These are phyloP conservation scores for Cyclophora punctaria DNA, from an alignment of 2,888 invertebrate genomes.

Conservation along the genomic window DNA sequence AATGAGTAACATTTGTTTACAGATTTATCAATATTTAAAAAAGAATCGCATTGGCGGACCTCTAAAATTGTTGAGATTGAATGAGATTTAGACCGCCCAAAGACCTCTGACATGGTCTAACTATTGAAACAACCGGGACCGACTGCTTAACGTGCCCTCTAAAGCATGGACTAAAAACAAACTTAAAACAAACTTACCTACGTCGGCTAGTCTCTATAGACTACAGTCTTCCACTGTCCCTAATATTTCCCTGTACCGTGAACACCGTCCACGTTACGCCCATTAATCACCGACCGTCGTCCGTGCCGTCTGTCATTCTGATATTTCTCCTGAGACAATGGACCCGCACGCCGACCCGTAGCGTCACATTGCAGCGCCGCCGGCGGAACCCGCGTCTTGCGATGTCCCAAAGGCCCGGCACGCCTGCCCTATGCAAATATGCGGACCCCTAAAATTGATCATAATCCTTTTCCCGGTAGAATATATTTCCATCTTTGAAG, in stretches of 20 bases:
- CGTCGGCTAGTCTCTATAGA: background rate
- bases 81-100: background rate
- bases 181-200: too few species aligned
- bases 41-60: too few species aligned
- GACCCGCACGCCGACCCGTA: constrained; percentile 30
- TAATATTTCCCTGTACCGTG: constrained; percentile 7
- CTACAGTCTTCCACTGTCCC: background rate
- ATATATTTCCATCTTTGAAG: constrained; percentile 24
- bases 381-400: constrained; percentile 34
- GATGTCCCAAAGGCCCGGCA: constrained; percentile 36
- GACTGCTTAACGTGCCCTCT: too few species aligned
- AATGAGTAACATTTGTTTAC: too few species aligned
- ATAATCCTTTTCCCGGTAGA: constrained; percentile 32
- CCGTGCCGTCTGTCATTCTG: background rate
- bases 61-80: background rate
- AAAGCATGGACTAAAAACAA: too few species aligned
- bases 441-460: constrained; percentile 49
- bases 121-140: too few species aligned
- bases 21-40: too few species aligned
- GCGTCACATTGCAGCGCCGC: constrained; percentile 40
- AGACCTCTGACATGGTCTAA: too few species aligned
- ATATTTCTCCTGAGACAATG: constrained; percentile 24
- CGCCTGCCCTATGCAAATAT: constrained; percentile 67
- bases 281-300: constrained; percentile 15
- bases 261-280: constrained; percentile 7